Base-by-base conservation (phyloP, 2,113 vertebrate species). In the Nothobranchius furzeri region DNA sequence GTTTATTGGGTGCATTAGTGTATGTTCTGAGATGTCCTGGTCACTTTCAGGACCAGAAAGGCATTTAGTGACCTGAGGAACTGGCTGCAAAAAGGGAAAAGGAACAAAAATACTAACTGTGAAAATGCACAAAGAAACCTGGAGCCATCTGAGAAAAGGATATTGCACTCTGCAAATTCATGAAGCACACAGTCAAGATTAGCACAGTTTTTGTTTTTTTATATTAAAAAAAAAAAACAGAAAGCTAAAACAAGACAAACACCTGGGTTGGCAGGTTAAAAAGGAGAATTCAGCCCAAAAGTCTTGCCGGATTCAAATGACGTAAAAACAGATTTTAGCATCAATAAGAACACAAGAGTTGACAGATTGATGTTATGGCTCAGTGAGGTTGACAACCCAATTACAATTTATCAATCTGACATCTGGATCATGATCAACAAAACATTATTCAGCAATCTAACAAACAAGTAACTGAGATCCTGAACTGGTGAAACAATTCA, bases 121-220 rank as follows among this genome's bases (percentile, higher is more conserved):
- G 10, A 45, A 63, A 15, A 79, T 84, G 78, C 79, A 79, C 60
- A 50, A 64, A 40, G 83, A 75, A 82, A 82, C 80, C 84, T 80
- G 82, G 75, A 88, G 76, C 84, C 82, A 81, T 88, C 88, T 82
- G 88, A 91, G 83, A 91, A 79, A 79, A 53, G 75, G 63, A 88
- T 91, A 92, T 92, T 92, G 92, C 92, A 92, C 92, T 82, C 87
- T 87, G 85, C 74, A 87, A 88, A 88, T 80, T 86, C 76, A 85
- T 76, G 36, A 76, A 87, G 63, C 79, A 83, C 86, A 70, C 40
- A 45, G 58, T 17, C 83, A 30, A 85, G 60, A 79, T 77, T 80
- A 61, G 73, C 14, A 67, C 59, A 10, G 17, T 30, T 30, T 30
- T 55, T 64, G 65, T 30, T n/a, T 57, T 43, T 12, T 12, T 25